Base-by-base conservation (phyloP, 2,797 vertebrate species). In the Neoniphon sammara region DNA sequence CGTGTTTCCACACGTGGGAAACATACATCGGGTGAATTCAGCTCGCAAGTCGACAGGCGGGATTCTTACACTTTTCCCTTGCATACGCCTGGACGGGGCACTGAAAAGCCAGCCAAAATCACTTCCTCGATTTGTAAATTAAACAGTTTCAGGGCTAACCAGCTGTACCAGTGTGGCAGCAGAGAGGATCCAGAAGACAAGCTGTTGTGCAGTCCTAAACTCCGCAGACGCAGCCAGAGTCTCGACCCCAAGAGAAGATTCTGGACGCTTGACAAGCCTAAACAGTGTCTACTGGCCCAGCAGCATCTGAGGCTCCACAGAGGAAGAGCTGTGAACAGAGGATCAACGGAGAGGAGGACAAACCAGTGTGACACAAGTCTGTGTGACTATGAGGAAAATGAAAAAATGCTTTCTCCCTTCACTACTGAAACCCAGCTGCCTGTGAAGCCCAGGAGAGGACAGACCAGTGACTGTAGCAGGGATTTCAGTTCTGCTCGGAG, bases 331-430 rank as follows among this genome's bases (percentile, higher is more conserved):
- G 14, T 15, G 11, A 70, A 50, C 25, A 23, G 18, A 30, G 47
- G n/a, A 42, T 49, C 83, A 21, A 30, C 30, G 2, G 47, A n/a
- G 15, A 56, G 18, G 54, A 50, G 12, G 2, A 17, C 3, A 1
- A 15, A 15, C 27, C 27, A 14, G 15, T 17, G 4, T n/a, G 58
- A 80, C 62, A 67, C 76, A 23, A 58, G 63, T 74, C 12, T 60
- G 5, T 70, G 8, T 46, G 57, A 77, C 53, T 70, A 31, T 66
- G 71, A 85, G 14, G 59, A 85, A 17, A 49, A 14, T 8, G 73
- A 76, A 15, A 47, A 60, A 2, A 14, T 79, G 15, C 64, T 90
- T 71, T 78, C 86, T 36, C 87, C 84, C 0, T 84, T 85, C 31
- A 74, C 25, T 53, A n/a, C 49, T 49, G 77, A 78, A 67, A 63